These are phyloP conservation scores for Oryzias melastigma DNA, from an alignment of 2,113 vertebrate species.

Conservation along the genomic window DNA sequence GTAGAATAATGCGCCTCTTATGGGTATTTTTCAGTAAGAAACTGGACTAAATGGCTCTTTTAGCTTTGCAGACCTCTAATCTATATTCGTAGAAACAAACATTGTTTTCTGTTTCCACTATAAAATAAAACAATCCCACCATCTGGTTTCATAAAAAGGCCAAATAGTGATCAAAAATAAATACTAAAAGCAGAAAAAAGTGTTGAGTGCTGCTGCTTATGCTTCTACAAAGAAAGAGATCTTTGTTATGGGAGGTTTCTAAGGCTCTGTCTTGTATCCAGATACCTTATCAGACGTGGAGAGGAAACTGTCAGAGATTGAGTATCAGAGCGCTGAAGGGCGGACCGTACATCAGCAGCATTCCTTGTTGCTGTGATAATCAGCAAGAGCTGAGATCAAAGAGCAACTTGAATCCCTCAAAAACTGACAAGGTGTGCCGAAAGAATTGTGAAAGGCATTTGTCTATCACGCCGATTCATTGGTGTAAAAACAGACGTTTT, in stretches of 20 bases:
- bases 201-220: neutral
- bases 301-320: conserved; percentile 26
- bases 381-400: conserved; percentile 44
- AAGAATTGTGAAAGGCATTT: conserved; percentile 16
- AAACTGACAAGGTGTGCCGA: conserved; percentile 28
- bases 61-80: no score
- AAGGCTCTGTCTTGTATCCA: conserved; percentile 6
- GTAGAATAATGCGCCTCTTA: no score
- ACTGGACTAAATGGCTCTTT: no score
- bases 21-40: no score
- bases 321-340: conserved; percentile 30
- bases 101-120: no score
- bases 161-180: no score
- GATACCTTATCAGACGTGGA: conserved; percentile 3
- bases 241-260: conserved; percentile 16
- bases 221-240: neutral
- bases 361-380: conserved; percentile 28
- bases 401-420: conserved; percentile 16
- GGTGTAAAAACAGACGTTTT: conserved; percentile 17
- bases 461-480: conserved; percentile 19
- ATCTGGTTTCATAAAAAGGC: no score
- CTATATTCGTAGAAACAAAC: no score
- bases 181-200: no score
- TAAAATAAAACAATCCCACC: no score
- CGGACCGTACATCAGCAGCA: conserved; percentile 30